Conservation (phyloP, 2,888 invertebrate species). For the Choristoneura rosaceana region DNA sequence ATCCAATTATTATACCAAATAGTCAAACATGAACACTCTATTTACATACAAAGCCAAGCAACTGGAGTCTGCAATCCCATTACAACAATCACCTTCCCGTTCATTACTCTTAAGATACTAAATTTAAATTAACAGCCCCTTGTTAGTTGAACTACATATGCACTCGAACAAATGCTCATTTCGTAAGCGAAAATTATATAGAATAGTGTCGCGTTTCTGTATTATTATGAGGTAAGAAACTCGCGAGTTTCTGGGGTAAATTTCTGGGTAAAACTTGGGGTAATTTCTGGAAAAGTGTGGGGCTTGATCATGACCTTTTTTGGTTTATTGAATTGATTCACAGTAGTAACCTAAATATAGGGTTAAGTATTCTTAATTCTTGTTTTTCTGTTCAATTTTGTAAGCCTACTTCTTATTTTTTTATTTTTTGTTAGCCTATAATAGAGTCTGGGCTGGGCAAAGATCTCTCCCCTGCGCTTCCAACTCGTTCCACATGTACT, state of each 20-base stretch:
- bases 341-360: too few relatives aligned
- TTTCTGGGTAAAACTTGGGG: slow-evolving; percentile 6
- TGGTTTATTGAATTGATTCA: neutral
- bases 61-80: slow-evolving; percentile 70
- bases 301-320: neutral
- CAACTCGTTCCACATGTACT: too few relatives aligned
- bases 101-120: slow-evolving; percentile 84
- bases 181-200: slow-evolving; percentile 70
- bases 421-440: too few relatives aligned
- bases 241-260: slow-evolving; percentile 11
- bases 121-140: slow-evolving; percentile 85
- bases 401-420: too few relatives aligned
- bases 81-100: slow-evolving; percentile 83
- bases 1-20: slow-evolving; percentile 10
- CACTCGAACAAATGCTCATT: slow-evolving; percentile 77
- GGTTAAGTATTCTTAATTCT: too few relatives aligned
- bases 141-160: slow-evolving; percentile 81
- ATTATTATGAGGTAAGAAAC: slow-evolving; percentile 1
- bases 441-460: too few relatives aligned
- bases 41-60: slow-evolving; percentile 47
- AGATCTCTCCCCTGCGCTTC: too few relatives aligned
- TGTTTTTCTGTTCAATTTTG: too few relatives aligned
- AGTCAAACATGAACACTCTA: slow-evolving; percentile 18
- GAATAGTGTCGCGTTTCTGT: slow-evolving; percentile 50
- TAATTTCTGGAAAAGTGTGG: neutral